These are phyloP conservation scores for Norana najaformis DNA, from an alignment of 2,888 invertebrate genomes.

Conservation along the genomic window DNA sequence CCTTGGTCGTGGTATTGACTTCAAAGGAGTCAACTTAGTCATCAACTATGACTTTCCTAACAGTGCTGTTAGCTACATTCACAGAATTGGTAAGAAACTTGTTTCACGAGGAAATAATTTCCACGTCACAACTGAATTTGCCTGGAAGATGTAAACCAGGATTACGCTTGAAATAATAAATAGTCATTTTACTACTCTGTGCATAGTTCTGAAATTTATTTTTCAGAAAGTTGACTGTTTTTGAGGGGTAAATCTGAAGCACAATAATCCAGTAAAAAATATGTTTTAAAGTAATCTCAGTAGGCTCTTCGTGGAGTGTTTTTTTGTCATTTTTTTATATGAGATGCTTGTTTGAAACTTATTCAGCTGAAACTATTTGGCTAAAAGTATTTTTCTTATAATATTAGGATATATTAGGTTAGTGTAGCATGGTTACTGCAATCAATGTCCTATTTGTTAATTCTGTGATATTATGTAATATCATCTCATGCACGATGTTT, in stretches of 20 bases:
- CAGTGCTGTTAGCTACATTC: constrained; percentile 60
- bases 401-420: background rate
- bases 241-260: background rate
- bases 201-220: background rate
- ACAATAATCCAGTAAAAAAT: background rate
- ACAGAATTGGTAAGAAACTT: constrained; percentile 68
- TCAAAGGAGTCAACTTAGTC: constrained; percentile 92
- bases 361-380: background rate
- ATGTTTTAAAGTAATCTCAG: background rate
- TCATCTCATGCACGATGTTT: background rate
- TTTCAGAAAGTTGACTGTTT: background rate
- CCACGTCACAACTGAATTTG: background rate
- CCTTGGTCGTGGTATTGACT: constrained; percentile 94
- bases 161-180: background rate
- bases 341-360: background rate
- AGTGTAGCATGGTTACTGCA: background rate
- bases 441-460: background rate
- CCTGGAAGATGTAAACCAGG: background rate
- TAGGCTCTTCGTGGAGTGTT: background rate
- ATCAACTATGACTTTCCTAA: constrained; percentile 94
- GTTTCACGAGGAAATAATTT: background rate
- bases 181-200: background rate
- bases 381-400: background rate
- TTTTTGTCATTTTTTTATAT: background rate
- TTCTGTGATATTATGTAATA: background rate